Conservation (phyloP, 2,888 invertebrate genomes). For the Epirrhoe tristata region DNA sequence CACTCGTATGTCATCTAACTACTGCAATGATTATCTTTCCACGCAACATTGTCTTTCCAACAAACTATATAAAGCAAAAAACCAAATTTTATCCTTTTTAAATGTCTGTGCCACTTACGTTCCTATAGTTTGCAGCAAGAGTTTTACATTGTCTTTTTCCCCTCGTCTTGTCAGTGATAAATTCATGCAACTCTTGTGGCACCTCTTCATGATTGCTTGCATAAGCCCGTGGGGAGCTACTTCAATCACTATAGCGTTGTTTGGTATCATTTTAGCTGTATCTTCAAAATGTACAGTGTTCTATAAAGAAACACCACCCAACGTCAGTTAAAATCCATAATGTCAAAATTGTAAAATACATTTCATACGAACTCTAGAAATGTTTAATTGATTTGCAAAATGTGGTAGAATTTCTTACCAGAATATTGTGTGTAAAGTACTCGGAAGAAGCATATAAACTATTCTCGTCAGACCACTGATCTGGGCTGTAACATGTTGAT, state of each 20-base stretch:
- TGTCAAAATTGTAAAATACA: no score
- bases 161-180: slow-evolving; percentile 89
- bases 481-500: slow-evolving; percentile 89
- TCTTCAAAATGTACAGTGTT: slow-evolving; percentile 91
- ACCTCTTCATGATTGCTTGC: slow-evolving; percentile 92
- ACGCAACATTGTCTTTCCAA: no score
- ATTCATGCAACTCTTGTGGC: slow-evolving; percentile 87
- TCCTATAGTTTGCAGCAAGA: slow-evolving; percentile 77
- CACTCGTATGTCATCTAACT: no score
- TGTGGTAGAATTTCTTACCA: slow-evolving; percentile 67
- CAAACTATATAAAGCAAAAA: no score
- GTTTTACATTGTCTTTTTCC: slow-evolving; percentile 83
- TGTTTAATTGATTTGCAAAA: no score
- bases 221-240: slow-evolving; percentile 94
- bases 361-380: no score
- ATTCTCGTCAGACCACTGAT: slow-evolving; percentile 86
- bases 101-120: slow-evolving; percentile 81
- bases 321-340: no score
- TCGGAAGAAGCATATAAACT: slow-evolving; percentile 90
- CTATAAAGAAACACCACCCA: slow-evolving; percentile 30
- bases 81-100: no score
- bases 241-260: slow-evolving; percentile 91
- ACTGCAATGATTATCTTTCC: no score
- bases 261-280: slow-evolving; percentile 89
- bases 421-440: slow-evolving; percentile 92